Base-by-base conservation (phyloP, 2,113 vertebrate species). In the Cichladusa arquata region DNA sequence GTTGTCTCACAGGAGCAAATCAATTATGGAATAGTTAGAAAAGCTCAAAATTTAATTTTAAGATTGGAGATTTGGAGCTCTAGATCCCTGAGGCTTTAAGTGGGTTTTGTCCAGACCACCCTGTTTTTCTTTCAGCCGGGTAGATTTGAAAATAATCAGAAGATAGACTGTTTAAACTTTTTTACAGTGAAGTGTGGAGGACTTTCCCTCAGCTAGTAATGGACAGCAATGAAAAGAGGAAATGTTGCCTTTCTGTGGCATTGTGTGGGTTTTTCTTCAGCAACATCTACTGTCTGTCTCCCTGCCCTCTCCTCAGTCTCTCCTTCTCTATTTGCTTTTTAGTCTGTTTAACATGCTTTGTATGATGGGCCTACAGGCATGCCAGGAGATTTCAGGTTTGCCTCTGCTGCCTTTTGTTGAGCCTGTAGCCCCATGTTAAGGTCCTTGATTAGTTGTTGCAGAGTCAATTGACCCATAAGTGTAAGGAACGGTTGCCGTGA, bases 381-480 rank as follows among this genome's bases (percentile, higher is more conserved):
- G 38, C 11, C 42, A 44, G 33, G 26, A 81, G 33, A 50, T 54
- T 79, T 33, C 0, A 4, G 29, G 22, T 42, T 90, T 90, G 58
- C 36, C n/a, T 7, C 38, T 81, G 10, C 61, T 78, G 44, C 48
- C 3, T 86, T 91, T 78, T 33, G 29, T 38, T 81, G 47, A 57
- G 40, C n/a, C 44, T 34, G 15, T 34, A 83, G 42, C 17, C n/a
- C 25, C 0, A 0, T 24, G 9, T 45, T 73, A 79, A 64, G 31
- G 13, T 40, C 24, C 10, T 64, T 34, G 29, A 17, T 79, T 28
- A 50, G 5, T 15, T 85, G 67, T 50, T 62, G 31, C 56, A 73
- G 26, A 4, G 2, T 80, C 61, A 2, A 1, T 19, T 73, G 16
- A 34, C 19, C 22, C 1, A 0, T 7, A 53, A 56, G 18, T 56